A percentile compares a stretch with the other conserved stretches of the same genome.
Evolutionary conservation across 2,113 vertebrate genomes (phyloP).

Genomic region (Empidonax traillii): DNA sequence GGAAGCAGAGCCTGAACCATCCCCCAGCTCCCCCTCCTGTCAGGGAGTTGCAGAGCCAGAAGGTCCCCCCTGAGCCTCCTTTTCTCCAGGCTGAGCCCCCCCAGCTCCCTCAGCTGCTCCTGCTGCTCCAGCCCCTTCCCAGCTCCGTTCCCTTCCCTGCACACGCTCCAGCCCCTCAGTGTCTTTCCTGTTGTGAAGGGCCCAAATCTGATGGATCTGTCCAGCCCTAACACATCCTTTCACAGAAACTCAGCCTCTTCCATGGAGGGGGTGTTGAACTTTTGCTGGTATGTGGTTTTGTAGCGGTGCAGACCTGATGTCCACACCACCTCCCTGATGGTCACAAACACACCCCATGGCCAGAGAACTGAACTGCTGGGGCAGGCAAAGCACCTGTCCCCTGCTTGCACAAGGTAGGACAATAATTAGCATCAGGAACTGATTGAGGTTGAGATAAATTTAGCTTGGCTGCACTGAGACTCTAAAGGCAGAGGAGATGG

Average conservation of each 20-base stretch:
- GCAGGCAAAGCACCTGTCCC: neutral
- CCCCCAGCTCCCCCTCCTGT: neutral
- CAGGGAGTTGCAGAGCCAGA: neutral
- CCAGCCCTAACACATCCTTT: neutral
- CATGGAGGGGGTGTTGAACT: neutral
- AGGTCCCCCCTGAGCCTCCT: neutral
- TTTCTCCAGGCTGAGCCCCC: neutral
- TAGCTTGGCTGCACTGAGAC: neutral
- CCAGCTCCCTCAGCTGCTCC: neutral
- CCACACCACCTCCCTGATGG: neutral
- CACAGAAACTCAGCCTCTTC: neutral
- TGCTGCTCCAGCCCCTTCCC: neutral
- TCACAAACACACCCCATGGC: neutral
- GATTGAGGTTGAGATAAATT: neutral
- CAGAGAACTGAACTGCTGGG: neutral
- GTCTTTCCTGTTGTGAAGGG: neutral
- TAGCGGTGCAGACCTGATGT: neutral
- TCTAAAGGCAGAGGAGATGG: neutral
- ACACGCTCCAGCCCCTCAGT: fast-evolving
- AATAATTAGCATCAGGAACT: neutral
- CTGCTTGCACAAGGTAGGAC: neutral
- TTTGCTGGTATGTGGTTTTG: neutral
- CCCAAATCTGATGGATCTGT: neutral
- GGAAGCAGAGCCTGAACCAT: neutral
- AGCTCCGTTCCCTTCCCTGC: fast-evolving